Base-by-base conservation (phyloP, 2,888 invertebrate genomes). In the Adelphocoris suturalis region DNA sequence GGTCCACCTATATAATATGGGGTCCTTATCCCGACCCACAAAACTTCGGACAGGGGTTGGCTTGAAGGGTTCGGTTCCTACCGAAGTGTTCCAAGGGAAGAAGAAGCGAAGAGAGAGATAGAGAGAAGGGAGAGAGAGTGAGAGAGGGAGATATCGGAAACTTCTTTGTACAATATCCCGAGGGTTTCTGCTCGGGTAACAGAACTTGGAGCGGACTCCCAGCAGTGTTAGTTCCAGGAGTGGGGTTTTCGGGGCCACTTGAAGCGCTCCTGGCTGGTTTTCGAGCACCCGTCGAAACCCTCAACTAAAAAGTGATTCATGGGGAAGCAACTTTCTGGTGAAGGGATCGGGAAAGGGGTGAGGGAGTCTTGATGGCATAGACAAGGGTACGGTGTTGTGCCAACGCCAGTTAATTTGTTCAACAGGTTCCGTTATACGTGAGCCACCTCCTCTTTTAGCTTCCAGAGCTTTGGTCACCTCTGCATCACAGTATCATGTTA, bases 151-250 rank as follows among this genome's bases (percentile, higher is more conserved):
- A 78, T 78, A 78, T 78, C 78, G 78, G 47, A 78, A 78, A 78
- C 78, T 78, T 78, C 78, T 78, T 78, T 78, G 78, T 46, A 46
- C 78, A 78, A 78, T 78, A 78, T 46, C 78, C 78, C 78, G 46
- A 19, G 46, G 78, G 78, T 37, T 37, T 46, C 76, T 78, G 46
- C 16, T n/a, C 16, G 37, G 78, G 78, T 37, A 47, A 47, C 78
- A 78, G 46, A 78, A 78, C n/a, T 78, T 78, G 13, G 78, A 37
- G 46, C 78, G 28, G 78, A 47, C 9, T 78, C 46, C 78, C 27
- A 76, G 46, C 14, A n/a, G 76, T 9, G 14, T 14, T 28, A n/a
- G n/a, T 11, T 9, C 2, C 37, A 47, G 78, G 46, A 19, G 78
- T 37, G 78, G 46, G n/a, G 78, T 46, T 5, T 28, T 12, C 16